A percentile compares a stretch with the other conserved stretches of the same genome.
Conservation (phyloP, 1,140 invertebrate species). For the Drosophila varians region DNA sequence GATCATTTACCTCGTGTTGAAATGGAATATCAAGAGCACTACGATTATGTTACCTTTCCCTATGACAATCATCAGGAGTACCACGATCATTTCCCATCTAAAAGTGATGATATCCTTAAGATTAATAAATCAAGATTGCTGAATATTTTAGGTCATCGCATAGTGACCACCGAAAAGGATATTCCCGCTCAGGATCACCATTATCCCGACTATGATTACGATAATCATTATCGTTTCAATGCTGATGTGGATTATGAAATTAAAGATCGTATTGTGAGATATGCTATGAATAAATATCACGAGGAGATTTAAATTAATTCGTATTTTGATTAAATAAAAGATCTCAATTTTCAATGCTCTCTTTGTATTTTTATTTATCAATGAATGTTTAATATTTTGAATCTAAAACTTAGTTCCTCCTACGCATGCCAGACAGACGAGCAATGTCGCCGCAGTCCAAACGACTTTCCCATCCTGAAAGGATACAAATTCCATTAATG, state of each 20-base stretch:
- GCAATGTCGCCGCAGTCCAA: slow-evolving; percentile 33
- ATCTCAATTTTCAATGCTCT: slow-evolving; percentile 32
- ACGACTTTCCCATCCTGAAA: slow-evolving; percentile 10
- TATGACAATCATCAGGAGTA: background rate
- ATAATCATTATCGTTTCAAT: background rate
- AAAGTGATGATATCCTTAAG: background rate
- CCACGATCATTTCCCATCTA: background rate
- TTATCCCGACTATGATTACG: background rate
- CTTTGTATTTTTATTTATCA: slow-evolving; percentile 5
- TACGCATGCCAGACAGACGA: slow-evolving; percentile 5
- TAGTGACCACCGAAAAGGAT: background rate
- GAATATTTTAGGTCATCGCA: background rate
- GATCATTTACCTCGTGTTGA: slow-evolving; percentile 7
- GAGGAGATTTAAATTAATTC: slow-evolving; percentile 18
- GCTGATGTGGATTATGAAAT: slow-evolving; percentile 7
- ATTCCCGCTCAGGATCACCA: background rate
- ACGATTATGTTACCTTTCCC: background rate
- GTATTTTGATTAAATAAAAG: background rate
- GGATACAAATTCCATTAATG: background rate
- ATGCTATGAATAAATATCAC: slow-evolving; percentile 18
- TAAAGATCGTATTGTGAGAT: slow-evolving; percentile 37
- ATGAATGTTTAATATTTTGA: background rate
- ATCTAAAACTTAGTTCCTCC: background rate
- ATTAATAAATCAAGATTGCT: slow-evolving; percentile 1
- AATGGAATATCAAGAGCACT: background rate